Evolutionary conservation across 1,140 invertebrate species (phyloP).

Genomic region (Hylaeus anthracinus): DNA sequence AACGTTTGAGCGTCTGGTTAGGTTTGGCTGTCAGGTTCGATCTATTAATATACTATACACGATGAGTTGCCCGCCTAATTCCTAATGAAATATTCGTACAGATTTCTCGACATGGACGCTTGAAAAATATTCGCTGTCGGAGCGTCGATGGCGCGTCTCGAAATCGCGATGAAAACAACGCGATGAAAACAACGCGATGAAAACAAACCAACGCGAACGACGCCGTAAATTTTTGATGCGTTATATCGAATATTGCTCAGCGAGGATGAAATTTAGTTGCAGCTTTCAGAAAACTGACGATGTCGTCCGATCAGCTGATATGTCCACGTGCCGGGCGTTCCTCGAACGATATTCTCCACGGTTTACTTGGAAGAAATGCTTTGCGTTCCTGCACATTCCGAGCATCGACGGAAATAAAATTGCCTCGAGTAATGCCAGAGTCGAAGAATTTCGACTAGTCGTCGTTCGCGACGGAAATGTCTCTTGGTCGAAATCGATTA

Average conservation of each 20-base stretch:
- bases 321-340: constrained; percentile 15
- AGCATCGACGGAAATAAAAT: neutral
- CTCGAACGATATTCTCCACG: neutral
- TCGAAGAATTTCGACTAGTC: neutral
- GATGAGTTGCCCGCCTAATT: constrained; percentile 63
- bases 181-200: too few species aligned
- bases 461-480: neutral
- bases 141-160: too few species aligned
- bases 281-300: constrained; percentile 1
- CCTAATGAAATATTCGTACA: constrained; percentile 65
- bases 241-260: too few species aligned
- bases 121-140: constrained; percentile 48
- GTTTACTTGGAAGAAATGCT: neutral
- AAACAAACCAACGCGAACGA: too few species aligned
- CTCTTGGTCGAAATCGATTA: neutral
- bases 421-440: neutral
- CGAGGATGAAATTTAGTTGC: neutral
- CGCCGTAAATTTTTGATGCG: neutral
- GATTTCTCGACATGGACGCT: constrained; percentile 47
- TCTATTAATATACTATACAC: constrained; percentile 76
- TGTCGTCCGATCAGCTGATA: constrained; percentile 29
- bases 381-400: neutral
- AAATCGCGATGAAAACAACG: too few species aligned
- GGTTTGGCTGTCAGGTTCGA: constrained; percentile 76
- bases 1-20: constrained; percentile 65